Conservation (phyloP, 2,113 vertebrate genomes). For the Corythaixoides concolor region DNA sequence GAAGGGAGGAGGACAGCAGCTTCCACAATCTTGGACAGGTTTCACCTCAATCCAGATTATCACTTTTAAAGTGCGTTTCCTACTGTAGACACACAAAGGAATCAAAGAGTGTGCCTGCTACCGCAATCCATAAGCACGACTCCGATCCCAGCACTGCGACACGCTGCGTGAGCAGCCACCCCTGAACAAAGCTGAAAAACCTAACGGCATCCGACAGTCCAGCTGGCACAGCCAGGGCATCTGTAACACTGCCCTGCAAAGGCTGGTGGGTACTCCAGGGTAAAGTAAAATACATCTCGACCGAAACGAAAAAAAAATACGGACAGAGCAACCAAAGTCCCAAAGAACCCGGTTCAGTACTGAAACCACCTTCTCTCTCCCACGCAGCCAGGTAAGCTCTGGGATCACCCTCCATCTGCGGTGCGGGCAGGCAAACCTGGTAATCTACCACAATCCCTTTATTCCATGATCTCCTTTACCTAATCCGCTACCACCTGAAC, state of each 20-base stretch:
- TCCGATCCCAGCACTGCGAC: not conserved
- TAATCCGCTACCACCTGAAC: not conserved
- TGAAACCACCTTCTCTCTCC: not conserved
- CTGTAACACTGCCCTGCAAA: not conserved
- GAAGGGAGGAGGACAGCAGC: not conserved
- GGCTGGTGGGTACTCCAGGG: fast-evolving
- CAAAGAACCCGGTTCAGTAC: not conserved
- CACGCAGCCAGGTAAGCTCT: not conserved
- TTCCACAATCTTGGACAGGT: not conserved
- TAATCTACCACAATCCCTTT: not conserved
- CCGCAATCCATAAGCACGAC: fast-evolving
- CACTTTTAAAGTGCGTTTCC: not conserved
- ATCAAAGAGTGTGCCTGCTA: fast-evolving
- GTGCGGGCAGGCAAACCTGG: not conserved
- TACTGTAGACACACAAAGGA: not conserved
- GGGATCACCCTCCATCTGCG: not conserved
- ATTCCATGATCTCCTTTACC: not conserved
- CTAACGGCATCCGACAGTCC: fast-evolving
- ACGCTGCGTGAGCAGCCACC: not conserved
- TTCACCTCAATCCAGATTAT: not conserved
- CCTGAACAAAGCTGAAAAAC: not conserved
- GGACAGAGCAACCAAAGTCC: not conserved
- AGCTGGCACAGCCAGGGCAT: not conserved
- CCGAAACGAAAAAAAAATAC: too few species aligned
- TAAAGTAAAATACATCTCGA: not conserved